Base-by-base conservation (phyloP, 1,140 invertebrate genomes). In the Drosophila parabipectinata region DNA sequence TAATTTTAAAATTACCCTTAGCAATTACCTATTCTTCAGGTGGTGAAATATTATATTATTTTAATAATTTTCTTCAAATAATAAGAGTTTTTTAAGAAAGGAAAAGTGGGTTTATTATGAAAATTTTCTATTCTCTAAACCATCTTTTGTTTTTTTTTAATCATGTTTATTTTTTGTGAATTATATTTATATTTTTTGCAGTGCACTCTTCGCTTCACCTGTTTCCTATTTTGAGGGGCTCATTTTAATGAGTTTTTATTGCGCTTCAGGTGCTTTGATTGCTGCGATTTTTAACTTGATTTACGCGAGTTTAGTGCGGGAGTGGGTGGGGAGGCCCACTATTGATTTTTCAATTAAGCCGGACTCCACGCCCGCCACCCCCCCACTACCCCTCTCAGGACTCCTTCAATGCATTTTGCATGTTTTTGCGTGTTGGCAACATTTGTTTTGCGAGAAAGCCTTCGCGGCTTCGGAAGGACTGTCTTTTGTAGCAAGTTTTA, bases 221-320 rank as follows among this genome's bases (percentile, higher is more conserved):
- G 15, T 24, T 47, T 47, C n/a, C 37, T 32, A 26, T 57, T 32
- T 32, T 62, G 21, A 59, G 66, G 60, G 71, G 56, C 57, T 60
- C 67, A 39, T 64, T 87, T 85, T 85, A 85, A 85, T 85, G 82
- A 88, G 82, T 87, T 85, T 87, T 87, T 87, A 87, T 87, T 87
- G 82, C 79, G 83, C 75, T 83, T 88, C 75, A 82, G 82, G 71
- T 87, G 83, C 67, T 88, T 88, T 87, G 82, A 87, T 87, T 88
- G 78, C 82, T 82, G 82, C 78, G 83, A 87, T 88, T 87, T 88
- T 87, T 79, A 88, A 87, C 82, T 85, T 87, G 82, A 87, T 88
- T 87, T 87, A 88, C 82, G 78, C 66, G 82, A 72, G 64, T 68
- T 76, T 87, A 82, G 69, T 62, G 47, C 44, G 51, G 30, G 54